Conservation (phyloP, 1,140 invertebrate species). For the Hylaeus anthracinus region DNA sequence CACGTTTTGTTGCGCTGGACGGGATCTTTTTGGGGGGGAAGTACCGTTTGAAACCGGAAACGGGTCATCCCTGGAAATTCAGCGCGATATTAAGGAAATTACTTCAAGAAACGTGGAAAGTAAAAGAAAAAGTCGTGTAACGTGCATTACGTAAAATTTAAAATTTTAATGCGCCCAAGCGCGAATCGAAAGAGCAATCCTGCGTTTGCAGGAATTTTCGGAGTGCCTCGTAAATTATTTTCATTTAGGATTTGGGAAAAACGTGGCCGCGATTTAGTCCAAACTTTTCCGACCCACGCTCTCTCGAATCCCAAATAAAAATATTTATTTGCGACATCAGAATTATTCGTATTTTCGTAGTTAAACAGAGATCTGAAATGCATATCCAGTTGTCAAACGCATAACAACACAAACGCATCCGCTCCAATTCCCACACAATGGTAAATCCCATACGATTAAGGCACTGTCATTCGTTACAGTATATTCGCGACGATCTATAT, state of each 20-base stretch:
- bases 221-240: neutral
- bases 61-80: neutral
- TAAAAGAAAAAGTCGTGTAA: neutral
- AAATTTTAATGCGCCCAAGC: neutral
- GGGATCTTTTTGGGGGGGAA: neutral
- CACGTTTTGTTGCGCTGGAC: neutral
- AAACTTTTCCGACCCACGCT: neutral
- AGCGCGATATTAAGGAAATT: constrained; percentile 31
- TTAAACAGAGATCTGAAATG: no score
- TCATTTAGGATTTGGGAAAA: neutral
- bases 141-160: neutral
- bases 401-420: no score
- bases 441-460: no score
- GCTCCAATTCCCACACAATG: no score
- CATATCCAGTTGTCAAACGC: no score
- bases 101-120: neutral
- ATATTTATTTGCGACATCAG: no score
- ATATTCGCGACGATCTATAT: no score
- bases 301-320: no score
- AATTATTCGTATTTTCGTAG: no score
- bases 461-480: no score
- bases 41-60: neutral
- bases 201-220: neutral
- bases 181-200: neutral
- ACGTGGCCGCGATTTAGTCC: neutral